Evolutionary conservation across 2,797 vertebrate genomes (phyloP).

Genomic region (Moxostoma hubbsi): DNA sequence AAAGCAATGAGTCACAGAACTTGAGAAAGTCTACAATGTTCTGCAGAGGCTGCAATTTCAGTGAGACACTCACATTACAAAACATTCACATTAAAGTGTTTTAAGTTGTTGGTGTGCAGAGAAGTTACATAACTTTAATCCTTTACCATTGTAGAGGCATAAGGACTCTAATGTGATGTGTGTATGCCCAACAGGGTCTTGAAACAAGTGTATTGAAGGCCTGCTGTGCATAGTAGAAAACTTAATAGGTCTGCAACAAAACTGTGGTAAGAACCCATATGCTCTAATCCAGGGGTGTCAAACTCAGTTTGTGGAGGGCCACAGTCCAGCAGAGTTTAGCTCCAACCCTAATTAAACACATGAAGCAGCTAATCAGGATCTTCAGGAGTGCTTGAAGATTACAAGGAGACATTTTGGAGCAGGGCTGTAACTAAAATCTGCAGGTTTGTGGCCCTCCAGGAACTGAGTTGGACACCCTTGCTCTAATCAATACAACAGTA

Average conservation of each 20-base stretch:
- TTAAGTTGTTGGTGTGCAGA: slow-evolving; percentile 25
- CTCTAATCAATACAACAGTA: slow-evolving; percentile 55
- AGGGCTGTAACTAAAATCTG: too few relatives aligned
- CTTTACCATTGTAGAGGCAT: slow-evolving; percentile 48
- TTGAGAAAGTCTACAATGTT: not conserved
- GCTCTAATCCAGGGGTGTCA: slow-evolving; percentile 9
- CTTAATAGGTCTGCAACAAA: slow-evolving; percentile 34
- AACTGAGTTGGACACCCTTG: too few relatives aligned
- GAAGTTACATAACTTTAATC: slow-evolving; percentile 52
- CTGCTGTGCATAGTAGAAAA: slow-evolving; percentile 33
- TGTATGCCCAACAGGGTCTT: slow-evolving; percentile 59
- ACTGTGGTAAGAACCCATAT: slow-evolving; percentile 42
- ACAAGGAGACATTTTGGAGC: too few relatives aligned
- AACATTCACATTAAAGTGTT: slow-evolving; percentile 3
- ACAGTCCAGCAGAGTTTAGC: too few relatives aligned
- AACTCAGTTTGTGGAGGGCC: too few relatives aligned
- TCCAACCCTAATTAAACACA: too few relatives aligned
- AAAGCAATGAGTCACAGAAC: not conserved
- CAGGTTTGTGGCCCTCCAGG: too few relatives aligned
- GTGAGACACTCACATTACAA: not conserved
- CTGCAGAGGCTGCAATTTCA: not conserved
- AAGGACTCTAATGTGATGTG: slow-evolving; percentile 53
- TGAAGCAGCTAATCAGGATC: too few relatives aligned
- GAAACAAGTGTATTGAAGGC: slow-evolving; percentile 55
- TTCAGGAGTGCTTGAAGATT: too few relatives aligned